These are phyloP conservation scores for Gallinago solitaria DNA, from an alignment of 2,797 vertebrate genomes.

Conservation along the genomic window DNA sequence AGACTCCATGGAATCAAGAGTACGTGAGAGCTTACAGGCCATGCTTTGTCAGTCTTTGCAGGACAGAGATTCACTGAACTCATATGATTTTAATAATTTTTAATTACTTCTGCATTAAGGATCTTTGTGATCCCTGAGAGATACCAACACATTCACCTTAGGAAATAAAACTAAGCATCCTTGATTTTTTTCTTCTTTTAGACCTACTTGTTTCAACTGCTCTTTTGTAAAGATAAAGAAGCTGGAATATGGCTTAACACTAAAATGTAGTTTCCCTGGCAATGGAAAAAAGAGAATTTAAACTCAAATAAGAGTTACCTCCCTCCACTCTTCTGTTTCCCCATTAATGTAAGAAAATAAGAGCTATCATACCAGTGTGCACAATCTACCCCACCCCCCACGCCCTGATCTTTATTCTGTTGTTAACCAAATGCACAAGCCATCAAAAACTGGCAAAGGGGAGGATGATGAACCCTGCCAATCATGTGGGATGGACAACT, in stretches of 20 bases:
- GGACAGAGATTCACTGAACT: neutral
- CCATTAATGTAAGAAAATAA: neutral
- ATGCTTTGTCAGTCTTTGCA: neutral
- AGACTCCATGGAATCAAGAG: neutral
- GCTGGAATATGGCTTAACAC: neutral
- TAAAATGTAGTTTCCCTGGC: neutral
- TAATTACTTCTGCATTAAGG: neutral
- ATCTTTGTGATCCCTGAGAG: neutral
- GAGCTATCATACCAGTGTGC: neutral
- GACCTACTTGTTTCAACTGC: neutral
- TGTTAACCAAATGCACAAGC: neutral
- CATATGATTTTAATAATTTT: neutral
- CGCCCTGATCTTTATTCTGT: neutral
- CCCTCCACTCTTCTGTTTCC: neutral
- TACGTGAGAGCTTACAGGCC: neutral
- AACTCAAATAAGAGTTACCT: neutral
- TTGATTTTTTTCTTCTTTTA: neutral
- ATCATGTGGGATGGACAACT: fast-evolving
- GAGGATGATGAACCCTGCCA: neutral
- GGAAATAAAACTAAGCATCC: neutral
- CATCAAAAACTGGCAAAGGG: neutral
- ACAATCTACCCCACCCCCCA: fast-evolving
- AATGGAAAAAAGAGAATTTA: neutral
- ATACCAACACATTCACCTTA: neutral
- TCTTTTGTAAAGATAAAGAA: neutral